A percentile compares a stretch with the other conserved stretches of the same genome.
Evolutionary conservation across 2,888 invertebrate species (phyloP).

Genomic region (Eupithecia subumbrata): DNA sequence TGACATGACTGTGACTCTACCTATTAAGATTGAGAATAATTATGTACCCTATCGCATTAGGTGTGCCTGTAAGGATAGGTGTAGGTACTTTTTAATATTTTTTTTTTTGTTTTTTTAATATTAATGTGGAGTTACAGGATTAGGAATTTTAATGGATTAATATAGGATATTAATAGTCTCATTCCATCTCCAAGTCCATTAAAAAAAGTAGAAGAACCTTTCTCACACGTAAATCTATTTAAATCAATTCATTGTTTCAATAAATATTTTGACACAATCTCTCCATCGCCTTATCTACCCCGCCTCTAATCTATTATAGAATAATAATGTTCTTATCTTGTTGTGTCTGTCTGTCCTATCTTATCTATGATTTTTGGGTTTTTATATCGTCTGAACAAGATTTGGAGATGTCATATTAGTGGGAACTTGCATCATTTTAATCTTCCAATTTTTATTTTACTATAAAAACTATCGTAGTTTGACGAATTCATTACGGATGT

Average conservation of each 20-base stretch:
- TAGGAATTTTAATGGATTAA: background rate
- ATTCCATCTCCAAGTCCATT: background rate
- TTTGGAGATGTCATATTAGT: constrained; percentile 49
- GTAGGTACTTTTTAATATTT: too few species aligned
- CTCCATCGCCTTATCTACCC: constrained; percentile 50
- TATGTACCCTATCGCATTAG: too few species aligned
- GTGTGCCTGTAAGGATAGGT: too few species aligned
- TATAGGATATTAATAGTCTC: background rate
- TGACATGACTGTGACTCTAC: too few species aligned
- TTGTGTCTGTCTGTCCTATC: constrained; percentile 55
- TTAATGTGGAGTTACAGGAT: background rate
- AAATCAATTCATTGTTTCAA: constrained; percentile 58
- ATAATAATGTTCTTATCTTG: constrained; percentile 58
- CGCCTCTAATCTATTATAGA: constrained; percentile 52
- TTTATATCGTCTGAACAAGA: constrained; percentile 1
- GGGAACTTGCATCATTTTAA: background rate
- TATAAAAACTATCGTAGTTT: too few species aligned
- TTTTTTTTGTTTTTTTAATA: too few species aligned
- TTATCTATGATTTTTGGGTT: constrained; percentile 58
- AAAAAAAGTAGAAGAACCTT: background rate
- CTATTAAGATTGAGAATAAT: too few species aligned
- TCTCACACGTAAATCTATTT: constrained; percentile 35
- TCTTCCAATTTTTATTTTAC: too few species aligned
- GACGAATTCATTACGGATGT: too few species aligned
- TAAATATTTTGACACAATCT: constrained; percentile 67